Evolutionary conservation across 2,797 vertebrate species (phyloP).

Genomic region (Ispidina picta): DNA sequence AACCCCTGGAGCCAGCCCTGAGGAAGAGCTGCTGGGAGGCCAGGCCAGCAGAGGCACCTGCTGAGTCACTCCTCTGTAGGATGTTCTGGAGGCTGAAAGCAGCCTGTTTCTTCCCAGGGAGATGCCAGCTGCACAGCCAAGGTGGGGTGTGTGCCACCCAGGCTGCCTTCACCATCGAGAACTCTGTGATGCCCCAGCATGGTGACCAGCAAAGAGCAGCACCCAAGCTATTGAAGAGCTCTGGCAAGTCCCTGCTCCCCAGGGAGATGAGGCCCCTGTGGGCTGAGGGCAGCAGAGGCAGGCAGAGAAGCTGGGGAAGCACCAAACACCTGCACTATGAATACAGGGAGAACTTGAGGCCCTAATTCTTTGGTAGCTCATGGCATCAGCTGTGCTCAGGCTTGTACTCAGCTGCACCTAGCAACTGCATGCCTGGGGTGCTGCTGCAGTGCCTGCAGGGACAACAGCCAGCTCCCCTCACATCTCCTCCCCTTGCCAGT

Average conservation of each 20-base stretch:
- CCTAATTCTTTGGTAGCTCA: not conserved
- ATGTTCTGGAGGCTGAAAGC: not conserved
- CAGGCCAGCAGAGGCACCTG: slow-evolving; percentile 5
- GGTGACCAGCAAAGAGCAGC: not conserved
- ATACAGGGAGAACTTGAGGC: not conserved
- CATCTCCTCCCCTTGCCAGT: not conserved
- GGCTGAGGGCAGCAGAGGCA: not conserved
- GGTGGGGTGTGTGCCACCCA: fast-evolving
- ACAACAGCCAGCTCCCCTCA: not conserved
- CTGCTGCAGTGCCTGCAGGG: not conserved
- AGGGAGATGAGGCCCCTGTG: not conserved
- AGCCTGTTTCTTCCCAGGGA: not conserved
- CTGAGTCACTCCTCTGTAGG: not conserved
- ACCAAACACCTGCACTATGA: not conserved
- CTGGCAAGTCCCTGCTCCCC: not conserved
- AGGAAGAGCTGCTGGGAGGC: not conserved
- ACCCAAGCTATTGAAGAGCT: not conserved
- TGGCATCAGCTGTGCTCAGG: not conserved
- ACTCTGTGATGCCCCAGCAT: not conserved
- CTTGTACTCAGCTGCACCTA: not conserved
- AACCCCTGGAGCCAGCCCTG: not conserved
- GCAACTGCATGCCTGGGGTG: not conserved
- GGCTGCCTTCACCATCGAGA: not conserved
- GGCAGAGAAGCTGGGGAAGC: not conserved
- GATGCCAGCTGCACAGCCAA: not conserved